Percentiles rank a stretch among this genome's conserved stretches.
These are phyloP conservation scores for Marmota flaviventris DNA, from an alignment of 2,113 vertebrate species.

Conservation along the genomic window DNA sequence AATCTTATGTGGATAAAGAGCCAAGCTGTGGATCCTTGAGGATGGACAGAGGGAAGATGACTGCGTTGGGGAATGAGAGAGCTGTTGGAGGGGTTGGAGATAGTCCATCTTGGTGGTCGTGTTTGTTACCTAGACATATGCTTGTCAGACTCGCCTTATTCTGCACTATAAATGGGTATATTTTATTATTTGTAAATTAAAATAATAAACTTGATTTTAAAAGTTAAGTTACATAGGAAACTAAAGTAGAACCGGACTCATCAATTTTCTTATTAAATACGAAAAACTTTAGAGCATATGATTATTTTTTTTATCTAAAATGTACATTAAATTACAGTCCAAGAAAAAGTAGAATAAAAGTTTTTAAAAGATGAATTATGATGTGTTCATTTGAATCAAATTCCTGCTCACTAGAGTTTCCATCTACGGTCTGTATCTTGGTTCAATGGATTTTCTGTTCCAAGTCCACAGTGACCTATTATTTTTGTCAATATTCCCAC, in stretches of 20 bases:
- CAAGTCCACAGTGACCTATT: conserved; percentile 28
- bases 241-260: neutral
- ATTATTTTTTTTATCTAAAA: conserved; percentile 54
- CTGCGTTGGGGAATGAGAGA: neutral
- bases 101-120: neutral
- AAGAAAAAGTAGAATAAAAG: neutral
- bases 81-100: neutral
- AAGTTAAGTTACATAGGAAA: conserved; percentile 4
- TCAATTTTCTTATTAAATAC: neutral
- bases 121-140: neutral
- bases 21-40: neutral
- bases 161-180: neutral
- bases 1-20: neutral
- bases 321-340: conserved; percentile 27
- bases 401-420: conserved; percentile 52
- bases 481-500: conserved; percentile 62
- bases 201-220: neutral
- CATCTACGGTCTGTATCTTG: neutral
- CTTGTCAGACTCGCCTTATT: conserved; percentile 1
- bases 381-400: conserved; percentile 52
- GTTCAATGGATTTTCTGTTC: conserved; percentile 13
- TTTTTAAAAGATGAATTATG: neutral
- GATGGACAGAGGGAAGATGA: neutral
- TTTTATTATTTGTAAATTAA: conserved; percentile 37
- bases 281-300: conserved; percentile 19